Evolutionary conservation across 2,113 vertebrate genomes (phyloP), one percentile per base, ranked within the genome.

Genomic region (Entelurus aequoreus): DNA sequence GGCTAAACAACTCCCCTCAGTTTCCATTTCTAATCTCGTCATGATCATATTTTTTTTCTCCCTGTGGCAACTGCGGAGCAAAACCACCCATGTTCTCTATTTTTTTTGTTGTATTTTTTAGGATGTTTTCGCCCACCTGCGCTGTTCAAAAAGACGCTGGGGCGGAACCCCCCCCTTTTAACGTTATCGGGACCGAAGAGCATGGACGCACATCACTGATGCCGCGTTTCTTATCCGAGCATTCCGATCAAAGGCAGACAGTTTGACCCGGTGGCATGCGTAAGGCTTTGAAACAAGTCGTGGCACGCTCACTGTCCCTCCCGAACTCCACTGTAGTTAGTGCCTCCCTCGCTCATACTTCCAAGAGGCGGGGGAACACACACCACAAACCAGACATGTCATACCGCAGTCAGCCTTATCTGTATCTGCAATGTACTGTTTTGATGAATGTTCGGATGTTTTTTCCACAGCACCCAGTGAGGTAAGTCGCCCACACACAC

Each of bases 391-490:
- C 80, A 79, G 63, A 74, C 60, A 37, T 58, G 72, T 78, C 73
- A 68, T 54, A 68, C 15, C 51, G 77, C 75, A 68, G 81, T 5
- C 28, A 5, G 52, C 54, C 80, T 84, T 87, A 89, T 90, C 85
- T 81, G 56, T 77, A 87, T 84, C 86, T 84, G 62, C 75, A 68
- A 69, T 79, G 72, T 57, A 60, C 57, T 86, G 77, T 84, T 88
- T 88, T 88, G 78, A 80, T 87, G 80, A 83, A 72, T 66, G 81
- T 82, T 88, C 84, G 86, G 88, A 90, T 91, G 89, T 90, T 90
- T 89, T 89, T 90, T 82, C 73, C 37, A 10, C 53, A 81, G 67
- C 78, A 66, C 64, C 72, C 77, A 72, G 76, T 81, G 83, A 82
- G 81, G 73, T 77, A 78, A 80, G 77, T 63, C 65, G 79, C 77